These are phyloP conservation scores for Crossaster papposus DNA, from an alignment of 53 echinoderm and acorn worm genomes.

Conservation along the genomic window DNA sequence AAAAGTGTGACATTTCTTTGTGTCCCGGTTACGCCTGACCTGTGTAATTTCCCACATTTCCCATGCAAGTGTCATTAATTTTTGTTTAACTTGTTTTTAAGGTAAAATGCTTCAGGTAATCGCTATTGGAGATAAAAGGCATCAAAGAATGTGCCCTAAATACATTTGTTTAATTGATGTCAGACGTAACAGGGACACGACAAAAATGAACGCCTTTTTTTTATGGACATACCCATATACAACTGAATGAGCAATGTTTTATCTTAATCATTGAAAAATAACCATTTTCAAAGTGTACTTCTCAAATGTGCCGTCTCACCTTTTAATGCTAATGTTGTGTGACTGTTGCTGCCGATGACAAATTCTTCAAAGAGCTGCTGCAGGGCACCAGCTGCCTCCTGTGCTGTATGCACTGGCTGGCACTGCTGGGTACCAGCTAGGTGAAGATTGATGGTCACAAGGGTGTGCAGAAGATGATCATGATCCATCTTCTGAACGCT, in stretches of 20 bases:
- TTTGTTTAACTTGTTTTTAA: too few species aligned
- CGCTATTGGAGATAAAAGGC: too few species aligned
- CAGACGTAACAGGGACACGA: too few species aligned
- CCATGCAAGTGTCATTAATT: too few species aligned
- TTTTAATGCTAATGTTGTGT: constrained; percentile 74
- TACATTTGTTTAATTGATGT: too few species aligned
- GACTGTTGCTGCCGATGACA: constrained; percentile 51
- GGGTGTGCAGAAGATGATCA: constrained; percentile 49
- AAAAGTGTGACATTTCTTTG: too few species aligned
- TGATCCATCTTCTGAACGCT: constrained; percentile 57
- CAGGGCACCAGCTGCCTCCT: constrained; percentile 88
- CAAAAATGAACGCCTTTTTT: too few species aligned
- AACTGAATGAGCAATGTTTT: too few species aligned
- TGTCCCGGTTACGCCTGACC: too few species aligned
- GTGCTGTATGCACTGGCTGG: constrained; percentile 58
- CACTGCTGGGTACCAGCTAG: constrained; percentile 29
- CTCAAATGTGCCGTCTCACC: constrained; percentile 41
- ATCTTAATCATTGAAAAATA: not conserved
- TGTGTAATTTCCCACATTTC: too few species aligned
- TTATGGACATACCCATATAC: not conserved
- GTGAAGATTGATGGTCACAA: constrained; percentile 32
- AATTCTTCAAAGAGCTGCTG: constrained; percentile 84
- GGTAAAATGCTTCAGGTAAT: too few species aligned
- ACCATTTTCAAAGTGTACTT: not conserved
- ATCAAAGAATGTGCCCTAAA: too few species aligned